Base-by-base conservation (phyloP, 2,888 invertebrate genomes). In the Anodontia alba region DNA sequence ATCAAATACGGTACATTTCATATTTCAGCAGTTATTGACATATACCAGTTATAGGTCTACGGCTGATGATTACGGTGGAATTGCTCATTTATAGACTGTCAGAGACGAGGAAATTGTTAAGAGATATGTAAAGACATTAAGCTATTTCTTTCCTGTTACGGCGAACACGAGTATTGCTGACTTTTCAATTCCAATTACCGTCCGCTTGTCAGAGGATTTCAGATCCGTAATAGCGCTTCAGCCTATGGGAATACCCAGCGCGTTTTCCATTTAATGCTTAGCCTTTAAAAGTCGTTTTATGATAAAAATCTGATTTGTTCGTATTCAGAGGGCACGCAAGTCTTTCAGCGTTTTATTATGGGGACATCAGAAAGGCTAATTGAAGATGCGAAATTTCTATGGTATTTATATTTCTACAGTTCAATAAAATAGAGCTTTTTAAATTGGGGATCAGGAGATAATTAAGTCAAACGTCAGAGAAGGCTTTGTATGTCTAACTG, bases 1-100 rank as follows among this genome's bases (percentile, higher is more conserved):
- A n/a, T n/a, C n/a, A n/a, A n/a, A n/a, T n/a, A n/a, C n/a, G n/a
- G 38, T 12, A 8, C 38, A 38, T 8, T 38, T 38, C 23, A 8
- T 54, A 54, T 54, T 54, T 54, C 54, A 7, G 54, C 5, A 26
- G 12, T 54, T 54, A 62, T 69, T 46, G 69, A 69, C 84, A 76
- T 79, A 79, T 77, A 81, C 77, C 84, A 80, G 81, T 78, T 81
- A 81, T 80, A 81, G 57, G 81, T 84, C 84, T 79, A 79, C 43
- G 57, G 51, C 46, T 68, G 68, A 80, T 84, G 81, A 84, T 84
- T 84, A 84, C 74, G 75, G 46, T 73, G 84, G 80, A 84, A 84
- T 84, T 84, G 84, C 79, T 84, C 84, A 84, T 84, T 84, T 84
- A 81, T 79, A 80, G 78, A 80, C 81, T 76, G 84, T 84, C 84